phyloP scores from a whole-genome alignment of 2,113 vertebrate genomes.

The Pedetes capensis region DNA sequence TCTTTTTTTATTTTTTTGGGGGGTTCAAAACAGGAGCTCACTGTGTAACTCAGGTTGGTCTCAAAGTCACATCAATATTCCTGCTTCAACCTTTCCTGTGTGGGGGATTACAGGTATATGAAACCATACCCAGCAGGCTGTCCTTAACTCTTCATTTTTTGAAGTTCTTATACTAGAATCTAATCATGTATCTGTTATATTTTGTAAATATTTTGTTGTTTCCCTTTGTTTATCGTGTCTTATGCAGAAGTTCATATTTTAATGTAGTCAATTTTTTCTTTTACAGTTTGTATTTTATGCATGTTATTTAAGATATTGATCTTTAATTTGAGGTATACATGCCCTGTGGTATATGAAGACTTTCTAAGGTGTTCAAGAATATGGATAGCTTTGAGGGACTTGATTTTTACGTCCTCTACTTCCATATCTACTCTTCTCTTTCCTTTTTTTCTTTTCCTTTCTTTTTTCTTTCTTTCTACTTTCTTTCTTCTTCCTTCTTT shows the following conservation, averaged over 20 bases:
- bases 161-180: neutral
- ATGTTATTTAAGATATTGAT: neutral
- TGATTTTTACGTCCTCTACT: neutral
- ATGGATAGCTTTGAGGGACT: neutral
- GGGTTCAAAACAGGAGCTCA: too few relatives aligned
- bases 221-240: neutral
- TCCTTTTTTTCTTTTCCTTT: too few relatives aligned
- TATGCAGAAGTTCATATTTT: neutral
- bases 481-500: too few relatives aligned
- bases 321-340: neutral
- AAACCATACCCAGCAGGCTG: neutral
- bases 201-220: conserved; percentile 8
- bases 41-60: too few relatives aligned
- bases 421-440: neutral
- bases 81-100: too few relatives aligned
- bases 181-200: neutral
- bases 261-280: neutral
- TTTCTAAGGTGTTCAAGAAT: neutral
- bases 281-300: neutral
- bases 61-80: too few relatives aligned
- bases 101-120: too few relatives aligned
- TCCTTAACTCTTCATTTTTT: neutral
- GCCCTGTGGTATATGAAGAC: neutral
- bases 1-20: too few relatives aligned
- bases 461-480: too few relatives aligned